A percentile compares a stretch with the other conserved stretches of the same genome.
Conservation (phyloP, 2,888 invertebrate genomes). For the Synergus itoensis region DNA sequence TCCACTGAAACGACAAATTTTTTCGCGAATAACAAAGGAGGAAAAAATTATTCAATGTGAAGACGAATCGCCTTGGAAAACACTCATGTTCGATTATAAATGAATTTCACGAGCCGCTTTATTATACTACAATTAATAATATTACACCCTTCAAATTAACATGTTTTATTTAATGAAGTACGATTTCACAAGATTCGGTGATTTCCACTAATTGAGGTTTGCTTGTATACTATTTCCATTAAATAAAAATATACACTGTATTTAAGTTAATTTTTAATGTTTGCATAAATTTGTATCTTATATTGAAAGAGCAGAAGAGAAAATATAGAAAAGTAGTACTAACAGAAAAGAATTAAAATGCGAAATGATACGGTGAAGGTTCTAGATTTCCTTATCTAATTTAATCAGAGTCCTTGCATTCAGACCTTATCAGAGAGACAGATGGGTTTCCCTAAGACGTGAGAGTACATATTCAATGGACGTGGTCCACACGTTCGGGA, state of each 20-base stretch:
- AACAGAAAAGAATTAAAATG: too few species aligned
- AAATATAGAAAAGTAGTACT: too few species aligned
- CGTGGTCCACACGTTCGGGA: constrained; percentile 2
- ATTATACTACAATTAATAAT: too few species aligned
- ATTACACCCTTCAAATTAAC: too few species aligned
- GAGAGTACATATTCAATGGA: constrained; percentile 1
- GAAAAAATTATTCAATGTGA: background rate
- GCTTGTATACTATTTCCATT: too few species aligned
- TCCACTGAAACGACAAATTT: constrained; percentile 6
- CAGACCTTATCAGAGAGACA: background rate
- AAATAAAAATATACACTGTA: too few species aligned
- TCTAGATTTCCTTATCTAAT: background rate
- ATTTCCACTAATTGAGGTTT: too few species aligned
- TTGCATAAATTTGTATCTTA: too few species aligned
- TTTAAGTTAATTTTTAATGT: too few species aligned
- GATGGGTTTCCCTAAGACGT: background rate
- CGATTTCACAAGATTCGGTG: too few species aligned
- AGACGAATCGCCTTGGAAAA: background rate
- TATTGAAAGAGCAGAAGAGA: too few species aligned
- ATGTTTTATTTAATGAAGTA: too few species aligned
- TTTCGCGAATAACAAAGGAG: background rate
- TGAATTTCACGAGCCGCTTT: background rate
- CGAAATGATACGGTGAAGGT: background rate
- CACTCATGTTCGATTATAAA: background rate
- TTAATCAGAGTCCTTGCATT: background rate